Evolutionary conservation across 2,113 vertebrate species (phyloP).

Genomic region (Semicossyphus pulcher): DNA sequence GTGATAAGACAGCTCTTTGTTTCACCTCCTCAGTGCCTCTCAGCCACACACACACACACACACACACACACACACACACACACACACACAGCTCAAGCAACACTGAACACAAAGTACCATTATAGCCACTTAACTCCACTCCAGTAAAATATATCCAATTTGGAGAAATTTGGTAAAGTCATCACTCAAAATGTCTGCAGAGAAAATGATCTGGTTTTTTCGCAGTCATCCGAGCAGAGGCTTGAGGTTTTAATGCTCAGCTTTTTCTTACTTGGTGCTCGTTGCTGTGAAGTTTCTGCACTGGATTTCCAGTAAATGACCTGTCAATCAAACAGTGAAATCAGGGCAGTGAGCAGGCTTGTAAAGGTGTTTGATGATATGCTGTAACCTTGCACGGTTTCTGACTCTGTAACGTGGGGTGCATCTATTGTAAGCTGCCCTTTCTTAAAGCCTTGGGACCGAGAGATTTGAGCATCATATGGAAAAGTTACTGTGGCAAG

Average conservation of each 20-base stretch:
- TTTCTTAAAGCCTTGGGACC: no score
- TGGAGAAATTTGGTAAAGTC: conserved; percentile 6
- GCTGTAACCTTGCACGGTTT: no score
- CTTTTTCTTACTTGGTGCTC: not conserved
- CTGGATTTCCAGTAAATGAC: not conserved
- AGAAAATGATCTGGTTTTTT: conserved; percentile 3
- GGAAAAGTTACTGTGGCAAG: no score
- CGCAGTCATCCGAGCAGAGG: not conserved
- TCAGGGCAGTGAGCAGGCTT: no score
- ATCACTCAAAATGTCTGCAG: not conserved
- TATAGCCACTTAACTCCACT: conserved; percentile 22
- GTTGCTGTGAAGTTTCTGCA: not conserved
- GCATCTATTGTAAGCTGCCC: no score
- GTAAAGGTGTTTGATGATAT: no score
- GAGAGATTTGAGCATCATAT: no score
- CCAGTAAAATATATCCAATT: conserved; percentile 4
- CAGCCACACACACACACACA: no score
- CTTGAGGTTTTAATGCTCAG: not conserved
- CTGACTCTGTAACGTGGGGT: no score
- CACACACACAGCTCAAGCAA: not conserved
- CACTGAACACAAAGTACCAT: conserved; percentile 14
- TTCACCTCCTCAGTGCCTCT: conserved; percentile 4
- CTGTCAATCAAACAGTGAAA: not conserved
- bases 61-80: no score
- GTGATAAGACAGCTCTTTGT: conserved; percentile 29